Evolutionary conservation across 2,113 vertebrate species (phyloP).

Genomic region (Fulmarus glacialis): DNA sequence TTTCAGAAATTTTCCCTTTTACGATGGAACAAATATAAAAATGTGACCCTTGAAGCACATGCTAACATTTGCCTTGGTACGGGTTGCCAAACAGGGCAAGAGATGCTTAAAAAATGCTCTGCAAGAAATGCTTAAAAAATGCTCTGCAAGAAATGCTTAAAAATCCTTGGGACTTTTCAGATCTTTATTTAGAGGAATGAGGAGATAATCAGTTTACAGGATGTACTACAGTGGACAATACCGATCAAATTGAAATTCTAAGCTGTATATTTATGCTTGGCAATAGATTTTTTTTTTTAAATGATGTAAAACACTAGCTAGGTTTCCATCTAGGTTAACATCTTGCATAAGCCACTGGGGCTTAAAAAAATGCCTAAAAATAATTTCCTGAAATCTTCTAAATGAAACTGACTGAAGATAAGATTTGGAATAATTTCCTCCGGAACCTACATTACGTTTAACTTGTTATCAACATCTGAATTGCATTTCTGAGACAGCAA

Average conservation of each 20-base stretch:
- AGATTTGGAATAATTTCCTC: not conserved
- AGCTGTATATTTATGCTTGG: not conserved
- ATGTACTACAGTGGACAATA: not conserved
- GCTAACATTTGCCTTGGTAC: not conserved
- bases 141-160: not conserved
- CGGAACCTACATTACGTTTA: not conserved
- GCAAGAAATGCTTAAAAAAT: not conserved
- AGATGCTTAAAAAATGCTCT: not conserved
- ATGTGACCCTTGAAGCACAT: not conserved
- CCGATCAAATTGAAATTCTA: not conserved
- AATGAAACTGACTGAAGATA: not conserved
- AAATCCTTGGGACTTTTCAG: not conserved
- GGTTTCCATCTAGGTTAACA: conserved; percentile 13
- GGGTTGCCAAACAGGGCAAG: not conserved
- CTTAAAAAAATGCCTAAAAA: not conserved
- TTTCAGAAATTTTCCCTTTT: not conserved
- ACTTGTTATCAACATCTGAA: not conserved
- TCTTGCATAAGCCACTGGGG: not conserved
- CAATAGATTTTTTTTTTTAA: not conserved
- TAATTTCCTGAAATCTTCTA: conserved; percentile 2
- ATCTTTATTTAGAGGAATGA: not conserved
- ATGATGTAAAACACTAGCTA: not conserved
- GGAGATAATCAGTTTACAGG: not conserved
- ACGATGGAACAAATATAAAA: not conserved
- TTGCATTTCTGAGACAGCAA: not conserved